These are phyloP conservation scores for Prorops nasuta DNA, from an alignment of 1,140 invertebrate species.

Conservation along the genomic window DNA sequence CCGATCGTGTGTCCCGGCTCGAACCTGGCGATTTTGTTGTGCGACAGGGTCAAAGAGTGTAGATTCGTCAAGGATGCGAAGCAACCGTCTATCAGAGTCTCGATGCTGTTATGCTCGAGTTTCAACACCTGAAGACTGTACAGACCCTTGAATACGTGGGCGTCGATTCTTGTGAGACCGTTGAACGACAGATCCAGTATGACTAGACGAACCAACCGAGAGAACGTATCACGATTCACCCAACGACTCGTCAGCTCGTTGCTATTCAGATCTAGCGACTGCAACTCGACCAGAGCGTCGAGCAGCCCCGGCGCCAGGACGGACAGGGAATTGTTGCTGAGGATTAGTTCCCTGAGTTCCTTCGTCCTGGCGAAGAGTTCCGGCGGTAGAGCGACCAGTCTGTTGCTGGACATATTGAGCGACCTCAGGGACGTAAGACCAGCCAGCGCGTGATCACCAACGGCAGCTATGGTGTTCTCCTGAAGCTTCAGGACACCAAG, in stretches of 20 bases:
- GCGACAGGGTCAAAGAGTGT: conserved; percentile 71
- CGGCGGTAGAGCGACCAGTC: conserved; percentile 70
- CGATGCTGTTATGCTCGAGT: conserved; percentile 74
- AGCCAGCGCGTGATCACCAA: conserved; percentile 70
- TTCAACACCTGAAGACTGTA: conserved; percentile 75
- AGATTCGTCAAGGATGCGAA: conserved; percentile 75
- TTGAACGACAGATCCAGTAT: conserved; percentile 77
- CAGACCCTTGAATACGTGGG: conserved; percentile 71
- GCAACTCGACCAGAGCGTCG: conserved; percentile 72
- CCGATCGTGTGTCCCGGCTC: conserved; percentile 71
- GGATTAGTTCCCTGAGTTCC: conserved; percentile 68
- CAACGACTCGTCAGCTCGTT: conserved; percentile 78
- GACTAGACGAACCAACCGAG: conserved; percentile 69
- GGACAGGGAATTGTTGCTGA: conserved; percentile 78
- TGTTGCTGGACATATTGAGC: conserved; percentile 77
- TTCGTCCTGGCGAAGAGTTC: conserved; percentile 70
- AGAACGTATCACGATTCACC: conserved; percentile 77
- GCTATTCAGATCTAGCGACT: conserved; percentile 72
- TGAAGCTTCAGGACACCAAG: conserved; percentile 67
- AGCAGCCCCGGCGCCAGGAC: conserved; percentile 75
- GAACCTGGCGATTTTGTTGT: conserved; percentile 70
- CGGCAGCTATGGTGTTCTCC: conserved; percentile 70
- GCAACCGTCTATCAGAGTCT: conserved; percentile 69
- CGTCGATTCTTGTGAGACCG: conserved; percentile 67
- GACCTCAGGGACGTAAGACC: conserved; percentile 67